Conservation (phyloP, 2,113 vertebrate species). For the Propithecus coquereli region DNA sequence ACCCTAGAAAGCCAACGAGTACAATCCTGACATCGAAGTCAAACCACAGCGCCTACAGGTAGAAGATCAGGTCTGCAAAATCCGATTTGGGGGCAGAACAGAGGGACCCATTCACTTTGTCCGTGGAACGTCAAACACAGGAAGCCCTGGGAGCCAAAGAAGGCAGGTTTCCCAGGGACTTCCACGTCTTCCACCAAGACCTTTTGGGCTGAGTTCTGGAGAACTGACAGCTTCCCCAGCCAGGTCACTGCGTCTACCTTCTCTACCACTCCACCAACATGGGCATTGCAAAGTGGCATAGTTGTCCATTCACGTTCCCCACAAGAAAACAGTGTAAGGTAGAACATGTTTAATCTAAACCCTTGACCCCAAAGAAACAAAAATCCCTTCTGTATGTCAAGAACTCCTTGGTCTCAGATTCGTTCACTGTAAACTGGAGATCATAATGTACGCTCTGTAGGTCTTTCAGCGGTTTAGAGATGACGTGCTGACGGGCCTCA, state of each 20-base stretch:
- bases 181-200: not conserved
- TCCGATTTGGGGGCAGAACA: not conserved
- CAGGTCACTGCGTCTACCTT: rapidly evolving
- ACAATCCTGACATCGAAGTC: not conserved
- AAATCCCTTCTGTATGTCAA: not conserved
- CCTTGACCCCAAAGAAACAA: not conserved
- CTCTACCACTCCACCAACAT: too few species aligned
- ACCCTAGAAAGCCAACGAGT: not conserved
- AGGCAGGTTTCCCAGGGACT: not conserved
- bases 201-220: not conserved
- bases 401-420: not conserved
- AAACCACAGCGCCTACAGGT: not conserved
- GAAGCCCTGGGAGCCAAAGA: not conserved
- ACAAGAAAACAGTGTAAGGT: not conserved
- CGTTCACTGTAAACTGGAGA: not conserved
- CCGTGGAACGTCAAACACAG: not conserved
- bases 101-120: not conserved
- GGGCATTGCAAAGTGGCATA: too few species aligned
- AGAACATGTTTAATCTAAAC: not conserved
- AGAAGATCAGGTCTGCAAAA: not conserved
- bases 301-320: not conserved
- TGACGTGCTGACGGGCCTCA: not conserved
- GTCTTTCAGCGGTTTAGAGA: not conserved
- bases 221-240: not conserved
- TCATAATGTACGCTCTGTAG: rapidly evolving